Percentiles rank a stretch among this genome's conserved stretches.
phyloP scores from a whole-genome alignment of 2,888 invertebrate species.

The Clepsis dumicolana region DNA sequence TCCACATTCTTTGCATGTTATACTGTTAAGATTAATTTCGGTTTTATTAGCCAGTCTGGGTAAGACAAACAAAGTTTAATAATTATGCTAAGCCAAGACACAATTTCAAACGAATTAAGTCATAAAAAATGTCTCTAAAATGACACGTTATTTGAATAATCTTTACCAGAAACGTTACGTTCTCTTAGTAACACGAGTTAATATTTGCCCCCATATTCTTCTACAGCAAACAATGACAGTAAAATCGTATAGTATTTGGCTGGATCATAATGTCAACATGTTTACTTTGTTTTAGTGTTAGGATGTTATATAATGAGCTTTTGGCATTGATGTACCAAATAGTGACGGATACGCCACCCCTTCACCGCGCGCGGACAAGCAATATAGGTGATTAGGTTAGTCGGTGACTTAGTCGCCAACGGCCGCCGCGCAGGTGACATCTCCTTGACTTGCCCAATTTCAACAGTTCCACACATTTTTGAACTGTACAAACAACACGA shows the following conservation, averaged over 20 bases:
- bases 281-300: slow-evolving; percentile 8
- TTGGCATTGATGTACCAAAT: too few relatives aligned
- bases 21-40: neutral
- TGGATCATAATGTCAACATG: slow-evolving; percentile 2
- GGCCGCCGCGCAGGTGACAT: too few relatives aligned
- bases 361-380: too few relatives aligned
- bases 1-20: neutral
- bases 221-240: slow-evolving; percentile 6
- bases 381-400: too few relatives aligned
- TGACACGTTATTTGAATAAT: neutral
- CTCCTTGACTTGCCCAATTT: too few relatives aligned
- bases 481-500: too few relatives aligned
- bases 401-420: too few relatives aligned
- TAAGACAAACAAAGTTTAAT: neutral
- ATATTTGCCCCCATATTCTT: slow-evolving; percentile 14
- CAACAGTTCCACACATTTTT: too few relatives aligned
- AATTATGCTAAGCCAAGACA: neutral
- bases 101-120: neutral
- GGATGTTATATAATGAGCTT: slow-evolving; percentile 4
- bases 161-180: neutral
- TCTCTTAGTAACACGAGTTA: slow-evolving; percentile 1
- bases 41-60: neutral
- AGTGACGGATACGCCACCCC: too few relatives aligned
- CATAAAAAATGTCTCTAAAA: slow-evolving; percentile 1
- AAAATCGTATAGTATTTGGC: slow-evolving; percentile 13